A percentile compares a stretch with the other conserved stretches of the same genome.
phyloP scores from a whole-genome alignment of 2,797 vertebrate species.

The Peromyscus melanophrys region DNA sequence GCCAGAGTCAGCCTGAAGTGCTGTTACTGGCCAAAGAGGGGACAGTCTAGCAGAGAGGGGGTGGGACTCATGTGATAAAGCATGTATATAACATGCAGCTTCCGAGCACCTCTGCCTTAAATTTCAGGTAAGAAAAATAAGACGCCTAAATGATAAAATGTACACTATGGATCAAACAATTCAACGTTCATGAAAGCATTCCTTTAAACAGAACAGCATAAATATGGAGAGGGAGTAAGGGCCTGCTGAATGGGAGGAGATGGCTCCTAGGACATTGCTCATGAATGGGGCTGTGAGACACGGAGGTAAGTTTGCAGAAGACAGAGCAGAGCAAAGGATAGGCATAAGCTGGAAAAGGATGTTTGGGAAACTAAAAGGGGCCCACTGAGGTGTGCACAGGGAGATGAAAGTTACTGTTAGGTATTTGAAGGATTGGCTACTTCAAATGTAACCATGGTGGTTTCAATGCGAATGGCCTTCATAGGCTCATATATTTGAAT shows the following conservation, averaged over 20 bases:
- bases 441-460: not conserved
- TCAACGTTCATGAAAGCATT: not conserved
- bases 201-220: not conserved
- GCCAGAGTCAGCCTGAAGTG: not conserved
- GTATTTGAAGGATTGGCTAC: constrained; percentile 18
- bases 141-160: not conserved
- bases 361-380: not conserved
- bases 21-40: not conserved
- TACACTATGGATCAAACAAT: not conserved
- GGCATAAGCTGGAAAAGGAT: not conserved
- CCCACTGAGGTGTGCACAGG: not conserved
- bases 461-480: not conserved
- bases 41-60: not conserved
- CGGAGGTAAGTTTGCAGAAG: not conserved
- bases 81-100: not conserved
- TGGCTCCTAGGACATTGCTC: not conserved
- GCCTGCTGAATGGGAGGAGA: not conserved
- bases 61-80: not conserved
- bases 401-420: not conserved
- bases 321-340: not conserved
- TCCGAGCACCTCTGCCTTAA: constrained; percentile 28
- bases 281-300: constrained; percentile 25
- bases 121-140: not conserved
- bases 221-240: not conserved
- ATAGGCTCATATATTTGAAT: not conserved